phyloP scores from a whole-genome alignment of 2,113 vertebrate genomes.

The Poeciliopsis turrubarensis region DNA sequence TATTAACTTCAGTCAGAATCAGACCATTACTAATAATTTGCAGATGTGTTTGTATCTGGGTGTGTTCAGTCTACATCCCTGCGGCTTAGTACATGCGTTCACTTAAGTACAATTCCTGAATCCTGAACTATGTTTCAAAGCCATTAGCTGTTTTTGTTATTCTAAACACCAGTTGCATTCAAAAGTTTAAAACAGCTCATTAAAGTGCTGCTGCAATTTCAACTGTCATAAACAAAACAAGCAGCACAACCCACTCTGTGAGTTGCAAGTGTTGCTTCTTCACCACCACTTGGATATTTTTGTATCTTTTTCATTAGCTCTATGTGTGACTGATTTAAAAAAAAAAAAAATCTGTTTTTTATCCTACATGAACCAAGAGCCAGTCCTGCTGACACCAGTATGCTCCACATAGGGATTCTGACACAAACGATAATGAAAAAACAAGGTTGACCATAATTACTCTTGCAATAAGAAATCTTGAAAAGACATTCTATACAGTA shows the following conservation, averaged over 20 bases:
- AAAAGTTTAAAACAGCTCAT: background rate
- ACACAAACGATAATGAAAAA: too few relatives aligned
- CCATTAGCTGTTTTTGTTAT: background rate
- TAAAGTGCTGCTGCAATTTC: background rate
- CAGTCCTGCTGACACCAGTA: too few relatives aligned
- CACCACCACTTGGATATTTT: background rate
- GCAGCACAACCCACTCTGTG: background rate
- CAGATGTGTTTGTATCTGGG: constrained; percentile 36
- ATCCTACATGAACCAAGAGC: too few relatives aligned
- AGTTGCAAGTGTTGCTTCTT: background rate
- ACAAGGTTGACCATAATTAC: too few relatives aligned
- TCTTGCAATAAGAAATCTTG: too few relatives aligned
- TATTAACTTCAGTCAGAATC: constrained; percentile 55
- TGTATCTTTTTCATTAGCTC: background rate
- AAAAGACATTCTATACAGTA: too few relatives aligned
- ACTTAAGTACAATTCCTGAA: constrained; percentile 4
- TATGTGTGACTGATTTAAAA: background rate
- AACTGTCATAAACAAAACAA: background rate
- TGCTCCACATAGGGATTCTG: too few relatives aligned
- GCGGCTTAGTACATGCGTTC: constrained; percentile 16
- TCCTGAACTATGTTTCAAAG: background rate
- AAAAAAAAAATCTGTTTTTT: background rate
- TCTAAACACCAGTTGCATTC: background rate
- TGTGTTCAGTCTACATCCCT: background rate
- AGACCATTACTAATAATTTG: constrained; percentile 67